phyloP scores from a whole-genome alignment of 2,888 invertebrate genomes.

The Pteria penguin region DNA sequence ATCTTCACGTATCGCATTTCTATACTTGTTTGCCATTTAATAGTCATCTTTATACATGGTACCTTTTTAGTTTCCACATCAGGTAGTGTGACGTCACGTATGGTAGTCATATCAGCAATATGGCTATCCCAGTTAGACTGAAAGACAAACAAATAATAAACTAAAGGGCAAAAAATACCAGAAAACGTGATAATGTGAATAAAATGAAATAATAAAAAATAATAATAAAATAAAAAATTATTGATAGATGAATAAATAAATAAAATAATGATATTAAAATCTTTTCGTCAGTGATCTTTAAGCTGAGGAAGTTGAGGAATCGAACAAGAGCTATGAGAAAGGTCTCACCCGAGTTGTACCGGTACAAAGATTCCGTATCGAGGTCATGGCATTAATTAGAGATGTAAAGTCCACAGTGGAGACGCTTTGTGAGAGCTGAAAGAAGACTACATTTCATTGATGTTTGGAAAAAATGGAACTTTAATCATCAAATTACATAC shows the following conservation, averaged over 20 bases:
- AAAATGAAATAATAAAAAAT: too few relatives aligned
- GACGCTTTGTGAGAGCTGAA: background rate
- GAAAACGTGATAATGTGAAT: too few relatives aligned
- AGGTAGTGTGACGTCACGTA: slow-evolving; percentile 47
- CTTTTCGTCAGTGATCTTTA: too few relatives aligned
- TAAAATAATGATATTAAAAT: too few relatives aligned
- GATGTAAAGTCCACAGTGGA: background rate
- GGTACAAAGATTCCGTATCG: background rate
- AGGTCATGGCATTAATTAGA: background rate
- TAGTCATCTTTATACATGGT: background rate
- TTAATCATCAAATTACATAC: too few relatives aligned
- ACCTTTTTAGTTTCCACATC: slow-evolving; percentile 54
- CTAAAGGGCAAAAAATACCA: background rate
- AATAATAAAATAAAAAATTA: too few relatives aligned
- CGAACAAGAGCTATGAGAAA: too few relatives aligned
- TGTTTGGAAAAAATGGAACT: background rate
- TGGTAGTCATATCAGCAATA: slow-evolving; percentile 45
- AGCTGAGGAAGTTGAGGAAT: too few relatives aligned
- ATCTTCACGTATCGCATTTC: too few relatives aligned
- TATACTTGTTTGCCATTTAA: too few relatives aligned
- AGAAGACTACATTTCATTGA: background rate
- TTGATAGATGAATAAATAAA: too few relatives aligned
- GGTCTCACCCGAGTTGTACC: background rate
- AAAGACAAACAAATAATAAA: background rate
- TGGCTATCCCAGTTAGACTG: slow-evolving; percentile 53